phyloP scores from a whole-genome alignment of 2,113 vertebrate genomes.

The Dromiciops gliroides region DNA sequence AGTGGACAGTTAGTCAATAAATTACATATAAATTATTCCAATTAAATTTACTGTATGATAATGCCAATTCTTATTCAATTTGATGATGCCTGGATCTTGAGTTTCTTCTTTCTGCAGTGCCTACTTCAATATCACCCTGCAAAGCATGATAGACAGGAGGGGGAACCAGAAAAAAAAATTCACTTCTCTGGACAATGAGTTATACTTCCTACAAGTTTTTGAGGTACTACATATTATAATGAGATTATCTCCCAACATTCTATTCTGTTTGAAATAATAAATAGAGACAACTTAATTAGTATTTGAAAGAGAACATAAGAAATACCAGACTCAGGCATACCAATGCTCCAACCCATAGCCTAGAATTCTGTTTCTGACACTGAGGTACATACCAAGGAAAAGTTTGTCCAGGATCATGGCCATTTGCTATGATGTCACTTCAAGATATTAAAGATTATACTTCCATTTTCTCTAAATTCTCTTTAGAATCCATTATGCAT shows the following conservation, averaged over 20 bases:
- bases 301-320: constrained; percentile 33
- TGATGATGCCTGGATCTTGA: constrained; percentile 8
- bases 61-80: constrained; percentile 17
- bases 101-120: constrained; percentile 15
- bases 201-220: constrained; percentile 6
- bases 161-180: constrained; percentile 13
- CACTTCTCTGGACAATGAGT: constrained; percentile 23
- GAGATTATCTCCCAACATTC: background rate
- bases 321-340: background rate
- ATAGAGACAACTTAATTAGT: constrained; percentile 34
- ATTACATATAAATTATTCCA: constrained; percentile 4
- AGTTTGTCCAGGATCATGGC: background rate
- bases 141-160: background rate
- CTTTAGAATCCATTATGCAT: constrained; percentile 34
- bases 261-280: constrained; percentile 41
- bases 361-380: constrained; percentile 25
- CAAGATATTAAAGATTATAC: background rate
- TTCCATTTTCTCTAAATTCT: background rate
- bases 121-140: background rate
- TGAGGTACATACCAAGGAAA: constrained; percentile 22
- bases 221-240: background rate
- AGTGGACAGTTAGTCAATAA: background rate
- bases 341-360: background rate
- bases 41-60: constrained; percentile 12
- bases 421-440: background rate